A percentile compares a stretch with the other conserved stretches of the same genome.
phyloP scores from a whole-genome alignment of 2,113 vertebrate species.

The Morphnarchus princeps region DNA sequence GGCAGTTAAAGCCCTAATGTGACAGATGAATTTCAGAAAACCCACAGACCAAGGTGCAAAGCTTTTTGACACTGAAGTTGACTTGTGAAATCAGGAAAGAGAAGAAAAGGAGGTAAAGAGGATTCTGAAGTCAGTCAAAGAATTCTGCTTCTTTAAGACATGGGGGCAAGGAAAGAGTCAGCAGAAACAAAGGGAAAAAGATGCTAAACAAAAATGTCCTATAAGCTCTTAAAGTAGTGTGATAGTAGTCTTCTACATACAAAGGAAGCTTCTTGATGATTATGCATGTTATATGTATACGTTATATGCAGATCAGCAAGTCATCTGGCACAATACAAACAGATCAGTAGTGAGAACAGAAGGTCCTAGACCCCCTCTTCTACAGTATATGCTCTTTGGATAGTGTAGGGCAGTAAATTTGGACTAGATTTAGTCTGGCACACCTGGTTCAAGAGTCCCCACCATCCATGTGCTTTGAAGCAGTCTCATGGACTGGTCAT shows the following conservation, averaged over 20 bases:
- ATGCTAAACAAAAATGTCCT: neutral
- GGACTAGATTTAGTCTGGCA: neutral
- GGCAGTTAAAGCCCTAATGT: neutral
- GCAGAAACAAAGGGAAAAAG: neutral
- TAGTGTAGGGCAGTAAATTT: neutral
- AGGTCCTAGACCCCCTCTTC: neutral
- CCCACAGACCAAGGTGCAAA: neutral
- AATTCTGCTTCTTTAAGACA: neutral
- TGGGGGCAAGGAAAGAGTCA: neutral
- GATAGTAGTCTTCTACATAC: neutral
- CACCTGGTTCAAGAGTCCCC: neutral
- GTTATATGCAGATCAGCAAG: neutral
- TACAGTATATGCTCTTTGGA: neutral
- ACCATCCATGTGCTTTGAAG: neutral
- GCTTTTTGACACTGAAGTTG: neutral
- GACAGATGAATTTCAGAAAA: neutral
- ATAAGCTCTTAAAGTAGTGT: neutral
- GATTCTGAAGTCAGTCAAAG: neutral
- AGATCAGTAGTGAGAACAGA: neutral
- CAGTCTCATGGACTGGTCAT: rapidly evolving
- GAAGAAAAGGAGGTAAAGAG: neutral
- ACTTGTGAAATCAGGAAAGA: neutral
- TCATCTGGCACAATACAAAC: neutral
- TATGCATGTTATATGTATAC: rapidly evolving
- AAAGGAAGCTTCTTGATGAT: neutral